Evolutionary conservation across 2,888 invertebrate species (phyloP), one percentile per base, ranked within the genome.

Genomic region (Hyposoter dolosus): DNA sequence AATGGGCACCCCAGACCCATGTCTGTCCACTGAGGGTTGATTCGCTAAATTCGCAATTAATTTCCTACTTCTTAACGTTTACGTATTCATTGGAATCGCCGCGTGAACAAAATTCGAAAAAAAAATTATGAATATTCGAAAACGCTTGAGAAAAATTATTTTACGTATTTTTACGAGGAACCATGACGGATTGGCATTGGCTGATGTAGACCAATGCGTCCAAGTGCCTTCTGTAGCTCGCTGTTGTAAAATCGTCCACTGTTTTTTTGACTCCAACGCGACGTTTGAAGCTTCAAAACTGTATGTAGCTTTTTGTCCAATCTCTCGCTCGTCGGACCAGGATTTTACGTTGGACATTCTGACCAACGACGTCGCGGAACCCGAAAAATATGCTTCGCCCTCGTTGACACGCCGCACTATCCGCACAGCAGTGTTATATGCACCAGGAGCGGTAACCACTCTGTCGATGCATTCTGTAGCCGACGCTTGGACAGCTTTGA

Each of bases 341-440:
- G 72, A 53, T 75, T 82, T 72, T 56, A 56, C 71, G 65, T 60
- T 78, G 40, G 65, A 32, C 69, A 56, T 76, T 74, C 60, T 47
- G 80, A 35, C 72, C 23, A 68, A 50, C 65, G 75, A 74, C 47
- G 40, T 32, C 40, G 40, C 40, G 75, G 43, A 47, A 81, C 77
- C 40, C 83, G 78, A 86, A 86, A 83, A 86, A 86, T 86, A 83
- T 86, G 83, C 86, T 83, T 47, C 56, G 77, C 60, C 56, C 86
- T 86, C 86, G 86, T 86, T 83, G 86, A 86, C 86, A 86, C 72
- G 83, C 81, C 86, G 81, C 83, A 82, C 83, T 86, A 83, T 81
- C 77, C 81, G 50, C 68, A 65, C 72, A 69, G 40, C 74, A 74
- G 63, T 76, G 68, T 65, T 60, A 53, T 75, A 68, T 60, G 45